Base-by-base conservation (phyloP, 2,113 vertebrate species). In the Microtus oregoni region DNA sequence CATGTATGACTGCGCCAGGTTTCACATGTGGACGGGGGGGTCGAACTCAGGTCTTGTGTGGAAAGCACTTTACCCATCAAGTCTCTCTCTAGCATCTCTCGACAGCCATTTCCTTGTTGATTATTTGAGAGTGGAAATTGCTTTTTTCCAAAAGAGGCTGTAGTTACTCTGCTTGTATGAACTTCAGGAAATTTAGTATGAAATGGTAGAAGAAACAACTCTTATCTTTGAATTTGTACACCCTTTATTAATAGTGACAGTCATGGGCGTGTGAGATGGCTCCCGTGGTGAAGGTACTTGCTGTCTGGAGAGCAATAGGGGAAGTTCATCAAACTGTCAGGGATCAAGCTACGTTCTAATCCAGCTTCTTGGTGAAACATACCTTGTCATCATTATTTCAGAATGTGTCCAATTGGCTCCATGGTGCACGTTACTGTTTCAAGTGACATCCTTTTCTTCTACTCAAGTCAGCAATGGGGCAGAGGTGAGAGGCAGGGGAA, bases 341-440 rank as follows among this genome's bases (percentile, higher is more conserved):
- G 95, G 5, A 35, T 92, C 41, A 88, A 73, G 55, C 13, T 38
- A 68, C 41, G 58, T 32, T 15, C 52, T 61, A 75, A 41, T 4
- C n/a, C 38, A 41, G 35, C 19, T 89, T 75, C 32, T 11, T 58
- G 14, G 63, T 89, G 47, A 73, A 50, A 72, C 52, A 35, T 28
- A 5, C 47, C 47, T 50, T 75, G 50, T 89, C 90, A 65, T 72
- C 47, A 77, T 91, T 82, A 67, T 87, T 55, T 73, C 68, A 68
- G 73, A 79, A 30, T 50, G 70, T 58, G 83, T 94, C 14, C 14
- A 55, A 9, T 95, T 92, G 67, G 70, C 88, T 95, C 85, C 2
- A 73, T 58, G 47, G 22, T 90, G 4, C 38, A 8, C 8, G 28
- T 75, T 89, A 65, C 24, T 79, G 22, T 91, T 58, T 76, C 85